Conservation (phyloP, 1,140 invertebrate species). For the Agrypnia vestita region DNA sequence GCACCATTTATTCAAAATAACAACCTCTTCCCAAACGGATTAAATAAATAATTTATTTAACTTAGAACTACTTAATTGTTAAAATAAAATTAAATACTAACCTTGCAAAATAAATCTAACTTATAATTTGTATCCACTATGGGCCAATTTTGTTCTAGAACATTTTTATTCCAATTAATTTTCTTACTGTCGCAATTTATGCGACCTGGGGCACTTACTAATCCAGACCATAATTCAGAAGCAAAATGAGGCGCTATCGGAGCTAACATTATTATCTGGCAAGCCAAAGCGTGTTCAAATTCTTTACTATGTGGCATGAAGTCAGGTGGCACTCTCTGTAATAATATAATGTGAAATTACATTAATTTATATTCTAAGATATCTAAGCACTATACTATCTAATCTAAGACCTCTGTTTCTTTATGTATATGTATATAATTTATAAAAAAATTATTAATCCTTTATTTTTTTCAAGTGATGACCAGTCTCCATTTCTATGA, state of each 20-base stretch:
- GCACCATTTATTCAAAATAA: too few species aligned
- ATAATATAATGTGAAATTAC: conserved; percentile 2
- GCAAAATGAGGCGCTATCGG: conserved; percentile 93
- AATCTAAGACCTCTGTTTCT: too few species aligned
- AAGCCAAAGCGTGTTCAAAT: conserved; percentile 85
- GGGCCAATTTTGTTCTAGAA: conserved; percentile 87
- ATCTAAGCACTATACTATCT: too few species aligned
- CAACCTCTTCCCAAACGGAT: neutral
- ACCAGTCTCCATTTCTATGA: too few species aligned
- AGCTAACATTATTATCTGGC: conserved; percentile 87
- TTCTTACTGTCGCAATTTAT: conserved; percentile 67
- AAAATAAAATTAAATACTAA: conserved; percentile 65
- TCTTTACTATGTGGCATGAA: conserved; percentile 80
- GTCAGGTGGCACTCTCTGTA: conserved; percentile 62
- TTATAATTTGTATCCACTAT: conserved; percentile 82
- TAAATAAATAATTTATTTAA: conserved; percentile 21
- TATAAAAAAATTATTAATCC: too few species aligned
- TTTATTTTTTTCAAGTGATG: too few species aligned
- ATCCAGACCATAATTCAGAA: conserved; percentile 90
- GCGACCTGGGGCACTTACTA: conserved; percentile 76
- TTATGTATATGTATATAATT: too few species aligned
- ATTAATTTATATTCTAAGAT: too few species aligned
- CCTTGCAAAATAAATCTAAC: conserved; percentile 78
- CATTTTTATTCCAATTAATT: conserved; percentile 77
- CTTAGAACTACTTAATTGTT: neutral